Conservation (phyloP, 2,888 invertebrate genomes). For the Quadroppia sp. region DNA sequence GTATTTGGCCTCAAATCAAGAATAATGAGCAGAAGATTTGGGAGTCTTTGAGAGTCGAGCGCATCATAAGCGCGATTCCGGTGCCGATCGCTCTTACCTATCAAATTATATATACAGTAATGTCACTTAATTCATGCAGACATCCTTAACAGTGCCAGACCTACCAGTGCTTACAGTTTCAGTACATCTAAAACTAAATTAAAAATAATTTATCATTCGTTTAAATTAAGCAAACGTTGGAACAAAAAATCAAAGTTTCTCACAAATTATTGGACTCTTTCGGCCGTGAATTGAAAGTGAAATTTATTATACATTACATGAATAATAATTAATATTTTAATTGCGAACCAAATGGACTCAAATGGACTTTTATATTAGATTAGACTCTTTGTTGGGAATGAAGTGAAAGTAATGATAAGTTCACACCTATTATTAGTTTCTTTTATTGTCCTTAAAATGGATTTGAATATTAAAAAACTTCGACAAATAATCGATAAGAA, state of each 20-base stretch:
- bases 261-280: not conserved
- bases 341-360: too few relatives aligned
- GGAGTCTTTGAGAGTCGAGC: constrained; percentile 14
- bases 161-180: not conserved
- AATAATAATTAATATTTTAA: constrained; percentile 11
- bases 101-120: not conserved
- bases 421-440: too few relatives aligned
- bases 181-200: not conserved
- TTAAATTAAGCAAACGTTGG: not conserved
- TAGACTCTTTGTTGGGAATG: too few relatives aligned
- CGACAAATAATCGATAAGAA: too few relatives aligned
- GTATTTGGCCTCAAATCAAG: not conserved
- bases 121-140: constrained; percentile 7
- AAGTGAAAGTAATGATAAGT: too few relatives aligned
- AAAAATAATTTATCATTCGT: not conserved
- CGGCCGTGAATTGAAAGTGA: not conserved
- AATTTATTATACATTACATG: not conserved
- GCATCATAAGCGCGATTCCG: constrained; percentile 31
- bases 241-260: constrained; percentile 10
- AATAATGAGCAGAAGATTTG: constrained; percentile 17
- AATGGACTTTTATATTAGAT: too few relatives aligned
- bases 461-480: too few relatives aligned
- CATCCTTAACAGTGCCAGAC: not conserved
- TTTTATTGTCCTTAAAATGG: too few relatives aligned
- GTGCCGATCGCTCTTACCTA: not conserved